These are phyloP conservation scores for Alviniconcha marisindica DNA, from an alignment of 1,140 invertebrate species.

Conservation along the genomic window DNA sequence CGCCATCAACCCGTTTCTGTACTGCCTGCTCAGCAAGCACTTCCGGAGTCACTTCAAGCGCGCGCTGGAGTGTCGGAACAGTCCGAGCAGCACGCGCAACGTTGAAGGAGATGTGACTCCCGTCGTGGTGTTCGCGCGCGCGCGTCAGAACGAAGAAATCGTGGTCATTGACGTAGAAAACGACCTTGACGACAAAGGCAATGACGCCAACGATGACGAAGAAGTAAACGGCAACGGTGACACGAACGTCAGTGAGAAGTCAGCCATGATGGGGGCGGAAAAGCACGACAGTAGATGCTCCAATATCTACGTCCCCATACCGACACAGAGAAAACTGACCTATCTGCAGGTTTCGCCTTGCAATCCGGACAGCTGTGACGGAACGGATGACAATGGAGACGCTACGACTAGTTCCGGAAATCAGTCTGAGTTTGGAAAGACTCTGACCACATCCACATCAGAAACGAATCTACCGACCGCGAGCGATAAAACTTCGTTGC, in stretches of 20 bases:
- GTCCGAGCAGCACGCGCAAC: background rate
- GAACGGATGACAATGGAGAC: background rate
- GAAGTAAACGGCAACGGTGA: background rate
- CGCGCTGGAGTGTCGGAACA: conserved; percentile 85
- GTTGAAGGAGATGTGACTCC: background rate
- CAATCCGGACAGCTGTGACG: background rate
- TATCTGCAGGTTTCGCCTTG: background rate
- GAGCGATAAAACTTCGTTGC: background rate
- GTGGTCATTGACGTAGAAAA: background rate
- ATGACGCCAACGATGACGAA: background rate
- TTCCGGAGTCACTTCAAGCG: conserved; percentile 94
- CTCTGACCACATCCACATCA: background rate
- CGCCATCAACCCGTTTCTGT: conserved; percentile 92
- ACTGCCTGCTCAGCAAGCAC: conserved; percentile 92
- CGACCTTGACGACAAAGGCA: background rate
- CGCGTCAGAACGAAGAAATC: background rate
- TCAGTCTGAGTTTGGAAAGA: background rate
- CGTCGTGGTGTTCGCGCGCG: background rate
- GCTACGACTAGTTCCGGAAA: too few species aligned
- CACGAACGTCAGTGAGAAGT: background rate
- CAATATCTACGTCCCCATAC: background rate
- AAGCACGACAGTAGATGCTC: background rate
- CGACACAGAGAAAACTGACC: background rate
- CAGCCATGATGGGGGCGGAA: background rate
- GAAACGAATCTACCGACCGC: background rate